Conservation (phyloP, 1,140 invertebrate species). For the Eueides isabella region DNA sequence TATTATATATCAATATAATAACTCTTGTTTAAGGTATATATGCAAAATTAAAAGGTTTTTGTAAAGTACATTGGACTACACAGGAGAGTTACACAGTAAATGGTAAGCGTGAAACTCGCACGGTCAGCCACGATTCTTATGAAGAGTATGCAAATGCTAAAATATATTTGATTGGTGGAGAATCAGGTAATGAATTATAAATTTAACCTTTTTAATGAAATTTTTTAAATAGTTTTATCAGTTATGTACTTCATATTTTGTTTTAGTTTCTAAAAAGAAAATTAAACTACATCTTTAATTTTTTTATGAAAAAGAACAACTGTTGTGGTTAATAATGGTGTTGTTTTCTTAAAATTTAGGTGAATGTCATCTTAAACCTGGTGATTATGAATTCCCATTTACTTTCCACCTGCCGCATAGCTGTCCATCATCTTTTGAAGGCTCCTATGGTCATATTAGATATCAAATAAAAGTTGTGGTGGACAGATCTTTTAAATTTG, state of each 20-base stretch:
- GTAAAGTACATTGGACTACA: constrained; percentile 74
- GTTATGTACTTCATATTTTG: too few species aligned
- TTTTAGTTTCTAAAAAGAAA: too few species aligned
- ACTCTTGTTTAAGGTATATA: constrained; percentile 62
- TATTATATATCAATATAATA: background rate
- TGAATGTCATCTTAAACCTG: constrained; percentile 84
- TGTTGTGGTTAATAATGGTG: background rate
- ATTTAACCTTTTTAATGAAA: too few species aligned
- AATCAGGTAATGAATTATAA: constrained; percentile 48
- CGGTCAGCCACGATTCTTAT: constrained; percentile 83
- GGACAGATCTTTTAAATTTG: constrained; percentile 92
- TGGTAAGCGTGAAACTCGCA: constrained; percentile 82
- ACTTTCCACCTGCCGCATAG: constrained; percentile 83
- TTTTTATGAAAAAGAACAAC: background rate
- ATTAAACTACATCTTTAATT: too few species aligned
- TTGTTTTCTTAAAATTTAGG: constrained; percentile 52
- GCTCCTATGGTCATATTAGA: constrained; percentile 88
- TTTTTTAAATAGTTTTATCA: too few species aligned
- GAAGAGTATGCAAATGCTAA: constrained; percentile 83
- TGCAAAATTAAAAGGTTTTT: constrained; percentile 61
- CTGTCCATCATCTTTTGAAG: constrained; percentile 91
- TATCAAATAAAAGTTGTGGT: constrained; percentile 91
- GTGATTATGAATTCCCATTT: constrained; percentile 86
- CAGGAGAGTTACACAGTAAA: constrained; percentile 59
- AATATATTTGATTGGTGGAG: constrained; percentile 55